Evolutionary conservation across 2,888 invertebrate genomes (phyloP).

Genomic region (Aleiodes alternator): DNA sequence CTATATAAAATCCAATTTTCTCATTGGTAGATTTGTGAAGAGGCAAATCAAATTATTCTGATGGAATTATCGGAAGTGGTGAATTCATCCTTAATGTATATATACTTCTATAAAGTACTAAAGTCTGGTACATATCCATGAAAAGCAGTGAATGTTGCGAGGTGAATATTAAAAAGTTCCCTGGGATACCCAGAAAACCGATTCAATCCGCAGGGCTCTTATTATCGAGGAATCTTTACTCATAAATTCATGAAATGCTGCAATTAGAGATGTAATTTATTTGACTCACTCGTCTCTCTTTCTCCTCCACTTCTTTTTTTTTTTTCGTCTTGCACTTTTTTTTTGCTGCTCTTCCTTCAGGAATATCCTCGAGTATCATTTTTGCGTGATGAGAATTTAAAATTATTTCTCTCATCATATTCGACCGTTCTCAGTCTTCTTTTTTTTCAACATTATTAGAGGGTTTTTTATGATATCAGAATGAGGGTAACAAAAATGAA

Average conservation of each 20-base stretch:
- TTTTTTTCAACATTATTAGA: slow-evolving; percentile 10
- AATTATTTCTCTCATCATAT: slow-evolving; percentile 19
- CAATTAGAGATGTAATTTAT: slow-evolving; percentile 42
- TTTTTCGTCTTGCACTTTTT: neutral
- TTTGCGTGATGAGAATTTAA: slow-evolving; percentile 28
- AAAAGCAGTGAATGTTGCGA: slow-evolving; percentile 41
- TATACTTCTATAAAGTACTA: slow-evolving; percentile 35
- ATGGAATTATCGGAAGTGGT: slow-evolving; percentile 67
- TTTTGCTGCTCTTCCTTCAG: no score
- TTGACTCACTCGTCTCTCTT: slow-evolving; percentile 5
- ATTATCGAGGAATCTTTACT: slow-evolving; percentile 38
- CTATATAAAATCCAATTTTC: slow-evolving; percentile 69
- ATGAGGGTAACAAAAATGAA: slow-evolving; percentile 43
- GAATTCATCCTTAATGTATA: slow-evolving; percentile 29
- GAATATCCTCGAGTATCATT: neutral
- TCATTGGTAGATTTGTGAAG: slow-evolving; percentile 55
- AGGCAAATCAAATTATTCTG: slow-evolving; percentile 69
- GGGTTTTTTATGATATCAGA: slow-evolving; percentile 24
- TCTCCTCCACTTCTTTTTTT: neutral
- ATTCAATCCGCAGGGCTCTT: slow-evolving; percentile 39
- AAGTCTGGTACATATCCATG: slow-evolving; percentile 21
- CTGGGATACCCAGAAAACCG: slow-evolving; percentile 17
- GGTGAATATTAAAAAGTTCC: slow-evolving; percentile 42
- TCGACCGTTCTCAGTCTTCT: neutral
- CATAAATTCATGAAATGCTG: slow-evolving; percentile 40